Base-by-base conservation (phyloP, 30 jellyfish, hydroid and myxozoan genomes). In the Mastigias papua region DNA sequence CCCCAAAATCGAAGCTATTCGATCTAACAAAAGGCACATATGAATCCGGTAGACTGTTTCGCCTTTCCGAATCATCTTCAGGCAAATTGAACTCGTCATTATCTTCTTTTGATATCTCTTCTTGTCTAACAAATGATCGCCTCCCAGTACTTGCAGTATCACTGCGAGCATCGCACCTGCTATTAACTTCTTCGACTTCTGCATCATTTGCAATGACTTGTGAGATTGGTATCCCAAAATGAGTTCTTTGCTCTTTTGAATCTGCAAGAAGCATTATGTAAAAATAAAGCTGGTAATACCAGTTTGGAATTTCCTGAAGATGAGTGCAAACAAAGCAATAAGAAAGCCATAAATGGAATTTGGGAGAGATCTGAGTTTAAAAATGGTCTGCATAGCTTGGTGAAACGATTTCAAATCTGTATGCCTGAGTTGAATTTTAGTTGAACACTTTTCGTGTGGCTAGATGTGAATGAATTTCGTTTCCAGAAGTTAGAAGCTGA, bases 131-230 rank as follows among this genome's bases (percentile, higher is more conserved):
- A 19, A 82, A 31, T n/a, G 86, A 66, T 30, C 83, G 92, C 31
- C 78, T 28, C 22, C 92, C 86, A 68, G 78, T 82, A 33, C 86
- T 65, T 17, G 86, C 28, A 29, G 82, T 50, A 29, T 69, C 92
- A 22, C 86, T 33, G 0, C 92, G 92, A 58, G 72, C 69, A 20
- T 69, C 92, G 22, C 86, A 15, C 9, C 92, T 79, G 48, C 71
- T 82, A 5, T 71, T 33, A 30, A 90, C 89, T 22, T 78, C 89
- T 51, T 86, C 96, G 22, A 84, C 94, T 22, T 74, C 96, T 6
- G 89, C 83, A 61, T 95, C 99, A 64, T 95, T 90, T 63, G 97
- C 99, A 68, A 95, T 86, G 21, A 95, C 98, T 76, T 95, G 99
- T 51, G 93, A 48, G 58, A 95, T 65, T 1, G 97, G 96, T 20